Percentiles rank a stretch among this genome's conserved stretches.
phyloP scores from a whole-genome alignment of 2,888 invertebrate species.

The Aphelenchoides bicaudatus region DNA sequence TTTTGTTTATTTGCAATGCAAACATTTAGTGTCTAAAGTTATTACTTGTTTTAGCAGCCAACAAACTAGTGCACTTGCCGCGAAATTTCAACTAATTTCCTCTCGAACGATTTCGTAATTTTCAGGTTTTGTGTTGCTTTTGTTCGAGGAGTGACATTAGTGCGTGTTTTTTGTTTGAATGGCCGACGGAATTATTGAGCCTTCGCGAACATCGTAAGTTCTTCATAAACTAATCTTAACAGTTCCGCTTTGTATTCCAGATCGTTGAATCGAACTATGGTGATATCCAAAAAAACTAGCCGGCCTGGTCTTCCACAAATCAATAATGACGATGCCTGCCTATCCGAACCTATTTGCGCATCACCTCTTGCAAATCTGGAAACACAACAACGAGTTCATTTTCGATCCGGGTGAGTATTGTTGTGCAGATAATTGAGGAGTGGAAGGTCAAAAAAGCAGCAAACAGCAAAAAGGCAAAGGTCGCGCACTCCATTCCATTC shows the following conservation, averaged over 20 bases:
- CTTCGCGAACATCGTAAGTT: slow-evolving; percentile 6
- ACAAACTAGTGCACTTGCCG: no score
- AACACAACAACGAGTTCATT: slow-evolving; percentile 8
- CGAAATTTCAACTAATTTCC: no score
- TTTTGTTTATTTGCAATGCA: no score
- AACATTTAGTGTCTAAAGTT: no score
- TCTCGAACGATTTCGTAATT: no score
- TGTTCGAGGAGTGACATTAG: no score
- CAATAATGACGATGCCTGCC: background rate
- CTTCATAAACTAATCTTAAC: background rate
- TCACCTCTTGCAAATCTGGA: background rate
- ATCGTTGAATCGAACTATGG: slow-evolving; percentile 18
- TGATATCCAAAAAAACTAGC: slow-evolving; percentile 1
- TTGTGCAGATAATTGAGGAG: background rate
- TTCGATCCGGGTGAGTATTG: background rate
- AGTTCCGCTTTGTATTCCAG: slow-evolving; percentile 10
- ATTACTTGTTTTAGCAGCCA: no score
- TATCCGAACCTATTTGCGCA: slow-evolving; percentile 4
- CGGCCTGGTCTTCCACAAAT: slow-evolving; percentile 16
- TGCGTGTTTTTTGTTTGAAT: no score
- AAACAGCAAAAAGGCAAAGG: background rate
- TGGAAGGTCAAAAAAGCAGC: no score
- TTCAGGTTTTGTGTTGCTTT: no score
- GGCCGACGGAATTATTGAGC: background rate
- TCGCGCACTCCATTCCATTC: background rate